These are phyloP conservation scores for Zygogramma bicolorata DNA, from an alignment of 2,888 invertebrate species.

Conservation along the genomic window DNA sequence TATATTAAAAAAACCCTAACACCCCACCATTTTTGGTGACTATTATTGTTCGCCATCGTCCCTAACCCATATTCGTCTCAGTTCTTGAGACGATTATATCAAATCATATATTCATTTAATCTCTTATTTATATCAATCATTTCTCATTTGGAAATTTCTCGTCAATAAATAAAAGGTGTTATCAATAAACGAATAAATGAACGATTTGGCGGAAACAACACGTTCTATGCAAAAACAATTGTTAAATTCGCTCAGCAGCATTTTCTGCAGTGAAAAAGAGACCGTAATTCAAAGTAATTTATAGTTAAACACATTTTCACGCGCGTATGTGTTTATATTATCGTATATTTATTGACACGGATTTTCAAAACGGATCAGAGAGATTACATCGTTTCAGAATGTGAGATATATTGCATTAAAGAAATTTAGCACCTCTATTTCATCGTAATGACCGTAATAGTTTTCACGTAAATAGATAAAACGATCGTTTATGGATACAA, in stretches of 20 bases:
- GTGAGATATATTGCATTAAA: slow-evolving; percentile 35
- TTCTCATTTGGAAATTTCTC: not conserved
- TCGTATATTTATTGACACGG: slow-evolving; percentile 34
- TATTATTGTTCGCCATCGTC: too few species aligned
- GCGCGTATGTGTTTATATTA: slow-evolving; percentile 31
- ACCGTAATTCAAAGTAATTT: slow-evolving; percentile 13
- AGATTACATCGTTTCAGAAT: slow-evolving; percentile 37
- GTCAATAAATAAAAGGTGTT: not conserved
- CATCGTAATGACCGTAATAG: slow-evolving; percentile 20
- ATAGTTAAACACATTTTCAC: slow-evolving; percentile 27
- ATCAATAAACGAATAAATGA: not conserved
- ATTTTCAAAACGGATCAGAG: slow-evolving; percentile 35
- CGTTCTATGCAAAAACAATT: not conserved
- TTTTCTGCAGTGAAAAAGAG: not conserved
- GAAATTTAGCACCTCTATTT: slow-evolving; percentile 32
- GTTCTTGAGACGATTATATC: too few species aligned
- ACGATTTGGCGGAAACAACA: not conserved
- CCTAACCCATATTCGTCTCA: too few species aligned
- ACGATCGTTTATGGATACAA: too few species aligned
- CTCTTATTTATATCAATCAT: not conserved
- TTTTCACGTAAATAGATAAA: not conserved
- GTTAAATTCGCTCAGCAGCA: not conserved
- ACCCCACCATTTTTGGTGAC: too few species aligned
- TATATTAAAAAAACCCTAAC: too few species aligned
- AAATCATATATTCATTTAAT: too few species aligned